Conservation (phyloP, 2,797 vertebrate species). For the Lagodon rhomboides region DNA sequence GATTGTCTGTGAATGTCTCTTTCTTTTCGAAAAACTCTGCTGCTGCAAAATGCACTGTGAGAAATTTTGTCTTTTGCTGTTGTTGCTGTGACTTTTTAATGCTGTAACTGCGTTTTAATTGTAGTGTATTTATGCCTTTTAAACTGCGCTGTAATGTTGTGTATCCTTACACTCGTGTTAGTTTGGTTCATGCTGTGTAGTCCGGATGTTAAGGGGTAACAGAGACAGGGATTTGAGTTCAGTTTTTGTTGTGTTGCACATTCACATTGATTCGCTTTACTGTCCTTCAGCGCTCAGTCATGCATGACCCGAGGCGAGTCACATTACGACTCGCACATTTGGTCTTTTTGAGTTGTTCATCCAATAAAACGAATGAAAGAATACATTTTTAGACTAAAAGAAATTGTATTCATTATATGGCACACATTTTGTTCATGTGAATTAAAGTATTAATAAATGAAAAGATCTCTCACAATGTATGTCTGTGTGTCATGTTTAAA, state of each 20-base stretch:
- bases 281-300: constrained; percentile 26
- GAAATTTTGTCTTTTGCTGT: constrained; percentile 14
- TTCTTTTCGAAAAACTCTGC: constrained; percentile 42
- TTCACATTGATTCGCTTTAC: background rate
- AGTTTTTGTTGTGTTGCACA: constrained; percentile 4
- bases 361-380: constrained; percentile 27
- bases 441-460: constrained; percentile 42
- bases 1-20: constrained; percentile 52
- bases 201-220: background rate
- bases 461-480: background rate
- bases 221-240: background rate
- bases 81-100: constrained; percentile 35
- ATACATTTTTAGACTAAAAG: constrained; percentile 14
- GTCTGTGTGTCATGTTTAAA: constrained; percentile 4
- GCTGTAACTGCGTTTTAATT: constrained; percentile 43
- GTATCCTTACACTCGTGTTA: constrained; percentile 10
- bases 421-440: constrained; percentile 53
- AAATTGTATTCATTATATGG: background rate
- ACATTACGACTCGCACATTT: constrained; percentile 46
- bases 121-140: constrained; percentile 28
- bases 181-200: constrained; percentile 17
- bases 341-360: constrained; percentile 21
- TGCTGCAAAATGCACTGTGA: constrained; percentile 65
- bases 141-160: constrained; percentile 28
- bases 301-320: constrained; percentile 22